Percentiles rank a stretch among this genome's conserved stretches.
Evolutionary conservation across 2,797 vertebrate species (phyloP).

Genomic region (Pangasius larnaudii): DNA sequence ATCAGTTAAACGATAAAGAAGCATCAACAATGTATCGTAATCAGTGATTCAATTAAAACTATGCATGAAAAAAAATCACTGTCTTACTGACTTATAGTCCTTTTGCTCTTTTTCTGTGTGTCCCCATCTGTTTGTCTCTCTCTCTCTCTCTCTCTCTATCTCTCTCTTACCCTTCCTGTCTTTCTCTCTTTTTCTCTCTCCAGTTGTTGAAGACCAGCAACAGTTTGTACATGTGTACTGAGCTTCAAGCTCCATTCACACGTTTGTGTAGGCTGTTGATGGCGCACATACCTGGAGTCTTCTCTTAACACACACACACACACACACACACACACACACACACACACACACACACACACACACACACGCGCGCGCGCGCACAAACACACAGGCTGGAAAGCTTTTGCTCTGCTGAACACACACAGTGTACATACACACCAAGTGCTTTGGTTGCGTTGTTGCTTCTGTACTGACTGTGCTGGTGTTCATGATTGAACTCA

Average conservation of each 20-base stretch:
- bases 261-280: slow-evolving; percentile 38
- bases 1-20: slow-evolving; percentile 44
- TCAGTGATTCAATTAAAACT: slow-evolving; percentile 31
- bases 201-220: slow-evolving; percentile 54
- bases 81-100: slow-evolving; percentile 24
- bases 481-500: slow-evolving; percentile 2
- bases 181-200: slow-evolving; percentile 45
- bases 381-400: neutral
- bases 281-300: slow-evolving; percentile 30
- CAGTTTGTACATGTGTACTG: slow-evolving; percentile 56
- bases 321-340: slow-evolving; percentile 45
- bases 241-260: slow-evolving; percentile 45
- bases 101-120: slow-evolving; percentile 53
- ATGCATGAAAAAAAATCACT: slow-evolving; percentile 36
- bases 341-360: slow-evolving; percentile 10
- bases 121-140: slow-evolving; percentile 40
- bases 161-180: slow-evolving; percentile 32
- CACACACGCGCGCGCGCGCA: neutral
- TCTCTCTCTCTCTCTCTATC: slow-evolving; percentile 36
- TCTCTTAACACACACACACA: slow-evolving; percentile 25
- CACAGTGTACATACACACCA: neutral
- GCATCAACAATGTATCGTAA: slow-evolving; percentile 13
- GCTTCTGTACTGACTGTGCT: slow-evolving; percentile 5
- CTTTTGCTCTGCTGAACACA: slow-evolving; percentile 10
- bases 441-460: slow-evolving; percentile 6